phyloP scores from a whole-genome alignment of 2,797 vertebrate species.

The Denticeps clupeoides region DNA sequence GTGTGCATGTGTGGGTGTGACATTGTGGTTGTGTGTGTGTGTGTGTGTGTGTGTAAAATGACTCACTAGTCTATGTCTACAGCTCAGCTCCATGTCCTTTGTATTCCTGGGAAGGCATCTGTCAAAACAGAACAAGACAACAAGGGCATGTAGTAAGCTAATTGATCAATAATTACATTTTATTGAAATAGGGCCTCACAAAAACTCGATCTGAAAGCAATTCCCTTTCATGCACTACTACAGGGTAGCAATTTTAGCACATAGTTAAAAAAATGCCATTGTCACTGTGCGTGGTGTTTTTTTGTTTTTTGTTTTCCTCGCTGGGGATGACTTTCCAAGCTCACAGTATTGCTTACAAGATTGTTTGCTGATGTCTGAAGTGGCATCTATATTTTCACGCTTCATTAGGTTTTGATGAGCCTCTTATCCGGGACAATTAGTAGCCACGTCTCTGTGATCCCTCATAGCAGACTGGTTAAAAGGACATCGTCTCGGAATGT shows the following conservation, averaged over 20 bases:
- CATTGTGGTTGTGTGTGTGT: neutral
- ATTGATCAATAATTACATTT: slow-evolving; percentile 10
- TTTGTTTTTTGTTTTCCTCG: no score
- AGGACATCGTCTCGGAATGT: neutral
- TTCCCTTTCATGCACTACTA: no score
- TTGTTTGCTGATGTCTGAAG: neutral
- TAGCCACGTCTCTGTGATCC: neutral
- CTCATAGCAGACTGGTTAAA: neutral
- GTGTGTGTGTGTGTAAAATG: neutral
- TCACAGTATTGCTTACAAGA: neutral
- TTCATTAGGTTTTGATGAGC: neutral
- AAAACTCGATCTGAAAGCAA: no score
- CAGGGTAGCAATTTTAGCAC: no score
- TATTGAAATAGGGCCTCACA: no score
- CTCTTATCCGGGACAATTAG: neutral
- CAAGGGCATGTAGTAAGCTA: no score
- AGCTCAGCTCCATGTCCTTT: neutral
- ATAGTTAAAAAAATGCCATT: no score
- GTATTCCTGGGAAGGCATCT: no score
- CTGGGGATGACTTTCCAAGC: neutral
- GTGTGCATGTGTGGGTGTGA: neutral
- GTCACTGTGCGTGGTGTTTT: no score
- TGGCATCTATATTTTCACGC: neutral
- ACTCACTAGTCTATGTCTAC: slow-evolving; percentile 13
- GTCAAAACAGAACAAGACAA: slow-evolving; percentile 2